Evolutionary conservation across 2,113 vertebrate genomes (phyloP).

Genomic region (Sminthopsis crassicaudata): DNA sequence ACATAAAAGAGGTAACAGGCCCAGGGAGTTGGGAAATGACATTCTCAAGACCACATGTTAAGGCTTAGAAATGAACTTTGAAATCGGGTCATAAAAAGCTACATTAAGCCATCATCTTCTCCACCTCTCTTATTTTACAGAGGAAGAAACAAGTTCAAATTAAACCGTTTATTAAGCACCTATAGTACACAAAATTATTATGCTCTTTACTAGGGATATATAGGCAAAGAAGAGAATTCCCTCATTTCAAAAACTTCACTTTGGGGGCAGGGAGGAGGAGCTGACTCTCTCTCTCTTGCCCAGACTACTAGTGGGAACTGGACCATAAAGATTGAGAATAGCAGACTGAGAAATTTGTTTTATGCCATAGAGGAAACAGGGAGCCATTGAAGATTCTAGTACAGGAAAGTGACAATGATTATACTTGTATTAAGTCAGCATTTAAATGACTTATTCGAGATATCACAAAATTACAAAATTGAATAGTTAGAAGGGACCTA

Average conservation of each 20-base stretch:
- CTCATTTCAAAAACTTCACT: not conserved
- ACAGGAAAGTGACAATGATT: not conserved
- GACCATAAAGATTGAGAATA: not conserved
- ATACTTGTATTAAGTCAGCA: not conserved
- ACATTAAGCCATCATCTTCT: not conserved
- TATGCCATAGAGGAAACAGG: not conserved
- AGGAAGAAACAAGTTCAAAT: not conserved
- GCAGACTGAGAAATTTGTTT: not conserved
- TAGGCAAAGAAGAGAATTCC: not conserved
- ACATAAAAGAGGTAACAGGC: not conserved
- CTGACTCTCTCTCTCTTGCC: not conserved
- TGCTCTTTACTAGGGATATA: not conserved
- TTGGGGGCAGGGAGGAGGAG: not conserved
- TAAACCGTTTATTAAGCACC: not conserved
- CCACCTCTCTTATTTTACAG: not conserved
- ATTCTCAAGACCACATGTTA: not conserved
- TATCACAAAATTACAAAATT: not conserved
- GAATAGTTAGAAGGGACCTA: not conserved
- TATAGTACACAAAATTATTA: not conserved
- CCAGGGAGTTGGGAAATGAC: not conserved
- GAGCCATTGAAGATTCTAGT: not conserved
- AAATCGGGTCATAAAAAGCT: not conserved
- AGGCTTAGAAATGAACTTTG: not conserved
- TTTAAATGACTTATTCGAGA: not conserved
- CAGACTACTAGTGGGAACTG: not conserved